Conservation (phyloP, 1,140 invertebrate species). For the Apolygus lucorum region DNA sequence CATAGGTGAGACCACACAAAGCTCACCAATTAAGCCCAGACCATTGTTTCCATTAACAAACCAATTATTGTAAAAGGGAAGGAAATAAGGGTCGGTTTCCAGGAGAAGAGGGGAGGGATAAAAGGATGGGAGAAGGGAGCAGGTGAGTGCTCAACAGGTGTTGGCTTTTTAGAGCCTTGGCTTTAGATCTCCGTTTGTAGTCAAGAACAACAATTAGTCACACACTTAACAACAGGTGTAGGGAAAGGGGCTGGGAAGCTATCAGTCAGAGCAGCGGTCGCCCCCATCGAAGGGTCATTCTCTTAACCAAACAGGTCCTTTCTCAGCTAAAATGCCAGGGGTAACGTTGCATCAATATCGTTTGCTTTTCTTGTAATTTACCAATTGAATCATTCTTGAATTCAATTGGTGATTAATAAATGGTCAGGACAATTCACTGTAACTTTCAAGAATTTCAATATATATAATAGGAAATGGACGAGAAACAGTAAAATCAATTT, state of each 20-base stretch:
- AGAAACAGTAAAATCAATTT: too few species aligned
- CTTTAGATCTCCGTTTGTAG: conserved; percentile 15
- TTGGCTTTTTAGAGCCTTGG: conserved; percentile 1
- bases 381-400: too few species aligned
- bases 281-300: background rate
- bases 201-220: conserved; percentile 9
- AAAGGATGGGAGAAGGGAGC: background rate
- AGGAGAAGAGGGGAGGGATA: too few species aligned
- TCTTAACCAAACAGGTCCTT: background rate
- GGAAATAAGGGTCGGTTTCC: background rate
- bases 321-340: too few species aligned
- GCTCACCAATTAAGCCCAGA: background rate
- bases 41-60: background rate
- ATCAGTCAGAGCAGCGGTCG: background rate
- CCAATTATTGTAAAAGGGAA: background rate
- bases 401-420: too few species aligned
- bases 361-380: too few species aligned
- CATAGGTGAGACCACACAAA: background rate
- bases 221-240: conserved; percentile 10
- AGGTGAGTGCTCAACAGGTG: conserved; percentile 12
- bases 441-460: too few species aligned
- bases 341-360: too few species aligned
- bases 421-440: too few species aligned
- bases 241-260: background rate
- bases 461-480: too few species aligned